These are phyloP conservation scores for Lytechinus pictus DNA, from an alignment of 35 echinoderm and acorn worm species.

Conservation along the genomic window DNA sequence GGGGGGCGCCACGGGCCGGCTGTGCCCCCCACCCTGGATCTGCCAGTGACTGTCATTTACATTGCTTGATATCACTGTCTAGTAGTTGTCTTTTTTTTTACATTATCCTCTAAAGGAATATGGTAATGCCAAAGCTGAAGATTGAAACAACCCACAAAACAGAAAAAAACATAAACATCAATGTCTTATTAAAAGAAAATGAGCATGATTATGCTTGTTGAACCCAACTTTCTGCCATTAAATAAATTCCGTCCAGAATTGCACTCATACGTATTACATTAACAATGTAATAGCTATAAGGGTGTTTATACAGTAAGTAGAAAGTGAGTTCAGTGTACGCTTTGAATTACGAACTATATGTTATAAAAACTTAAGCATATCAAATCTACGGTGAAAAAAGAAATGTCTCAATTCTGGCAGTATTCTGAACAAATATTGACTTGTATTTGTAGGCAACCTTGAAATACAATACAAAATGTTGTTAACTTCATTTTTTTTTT, in stretches of 20 bases:
- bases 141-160: too few species aligned
- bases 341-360: neutral
- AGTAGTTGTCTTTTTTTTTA: too few species aligned
- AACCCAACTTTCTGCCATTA: neutral
- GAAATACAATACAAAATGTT: neutral
- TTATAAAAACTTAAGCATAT: neutral
- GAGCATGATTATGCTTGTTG: too few species aligned
- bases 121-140: too few species aligned
- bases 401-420: neutral
- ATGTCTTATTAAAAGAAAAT: too few species aligned
- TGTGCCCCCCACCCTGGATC: too few species aligned
- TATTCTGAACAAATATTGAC: neutral
- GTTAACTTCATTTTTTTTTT: neutral
- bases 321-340: neutral
- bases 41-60: neutral
- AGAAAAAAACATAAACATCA: too few species aligned
- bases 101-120: too few species aligned
- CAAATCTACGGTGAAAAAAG: neutral
- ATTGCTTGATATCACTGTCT: too few species aligned
- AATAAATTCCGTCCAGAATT: neutral
- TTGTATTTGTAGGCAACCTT: neutral
- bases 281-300: neutral
- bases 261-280: neutral
- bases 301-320: neutral
- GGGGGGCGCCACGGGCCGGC: too few species aligned